A percentile compares a stretch with the other conserved stretches of the same genome.
Conservation (phyloP, 2,888 invertebrate genomes). For the Spatulosminthurus flaviceps region DNA sequence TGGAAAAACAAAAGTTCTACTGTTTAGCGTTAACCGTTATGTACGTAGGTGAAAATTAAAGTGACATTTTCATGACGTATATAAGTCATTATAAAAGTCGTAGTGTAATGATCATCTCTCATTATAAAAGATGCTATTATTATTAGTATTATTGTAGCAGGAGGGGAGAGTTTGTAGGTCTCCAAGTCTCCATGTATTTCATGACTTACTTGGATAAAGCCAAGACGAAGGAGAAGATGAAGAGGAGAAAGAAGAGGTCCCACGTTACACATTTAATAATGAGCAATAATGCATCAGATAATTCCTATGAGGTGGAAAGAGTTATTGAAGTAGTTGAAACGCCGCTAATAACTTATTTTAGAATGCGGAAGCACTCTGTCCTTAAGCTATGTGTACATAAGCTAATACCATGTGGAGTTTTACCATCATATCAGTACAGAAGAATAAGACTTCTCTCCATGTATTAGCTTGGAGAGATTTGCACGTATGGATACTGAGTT, state of each 20-base stretch:
- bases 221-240: too few relatives aligned
- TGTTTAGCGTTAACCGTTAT: too few relatives aligned
- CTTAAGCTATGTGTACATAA: background rate
- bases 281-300: conserved; percentile 30
- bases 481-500: too few relatives aligned
- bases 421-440: too few relatives aligned
- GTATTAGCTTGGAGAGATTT: background rate
- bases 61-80: conserved; percentile 20
- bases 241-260: conserved; percentile 11
- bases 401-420: too few relatives aligned
- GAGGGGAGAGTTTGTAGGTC: too few relatives aligned
- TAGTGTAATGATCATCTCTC: background rate
- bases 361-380: background rate
- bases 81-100: background rate
- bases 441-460: too few relatives aligned
- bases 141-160: too few relatives aligned
- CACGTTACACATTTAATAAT: conserved; percentile 26
- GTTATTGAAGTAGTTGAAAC: conserved; percentile 43
- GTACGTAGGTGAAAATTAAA: conserved; percentile 28
- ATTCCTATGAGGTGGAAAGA: conserved; percentile 37
- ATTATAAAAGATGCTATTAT: too few relatives aligned
- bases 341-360: conserved; percentile 42
- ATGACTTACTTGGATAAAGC: conserved; percentile 11
- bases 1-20: too few relatives aligned
- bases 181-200: background rate